Evolutionary conservation across 2,888 invertebrate species (phyloP), one percentile per base, ranked within the genome.

Genomic region (Ophion slaviceki): DNA sequence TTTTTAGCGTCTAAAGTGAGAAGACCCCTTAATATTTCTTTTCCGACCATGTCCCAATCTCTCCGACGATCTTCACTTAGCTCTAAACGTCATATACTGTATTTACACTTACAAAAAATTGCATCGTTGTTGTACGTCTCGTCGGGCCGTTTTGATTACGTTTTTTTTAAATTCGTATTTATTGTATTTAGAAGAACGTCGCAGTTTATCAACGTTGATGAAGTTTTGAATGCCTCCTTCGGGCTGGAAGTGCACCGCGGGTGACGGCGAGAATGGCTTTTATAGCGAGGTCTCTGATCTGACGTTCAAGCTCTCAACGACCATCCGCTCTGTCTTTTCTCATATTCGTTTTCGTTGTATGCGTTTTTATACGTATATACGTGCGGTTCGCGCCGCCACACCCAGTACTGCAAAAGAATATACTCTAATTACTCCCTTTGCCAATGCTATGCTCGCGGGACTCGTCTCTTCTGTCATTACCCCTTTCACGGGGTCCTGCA

Each of bases 391-490:
- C 85, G 77, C 82, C 85, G 87, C 87, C 87, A 86, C 88, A 86
- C 87, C 89, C 87, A 85, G 72, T 20, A 47, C 32, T 20, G 66
- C 62, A 74, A 68, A 67, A 59, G 59, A 81, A 81, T 75, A 87
- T 88, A 86, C 87, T 87, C 87, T 88, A 87, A 89, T 89, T 88
- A 85, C 87, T 84, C 80, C 78, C 79, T 61, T 61, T 64, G 59
- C 76, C 70, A 53, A 80, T 80, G 40, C 70, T 62, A 14, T 64
- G 71, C 74, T 83, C 68, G 40, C 61, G 61, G 64, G 80, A 72
- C 75, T 85, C 71, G 82, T 85, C 86, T 82, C 86, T 80, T 86
- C 83, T 85, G 80, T 86, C 64, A 87, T 87, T 87, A 85, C 85
- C 84, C 82, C 75, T 71, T 87, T 86, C 85, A 84, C 82, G 83